Base-by-base conservation (phyloP, 2,113 vertebrate genomes). In the Thamnaconus septentrionalis region DNA sequence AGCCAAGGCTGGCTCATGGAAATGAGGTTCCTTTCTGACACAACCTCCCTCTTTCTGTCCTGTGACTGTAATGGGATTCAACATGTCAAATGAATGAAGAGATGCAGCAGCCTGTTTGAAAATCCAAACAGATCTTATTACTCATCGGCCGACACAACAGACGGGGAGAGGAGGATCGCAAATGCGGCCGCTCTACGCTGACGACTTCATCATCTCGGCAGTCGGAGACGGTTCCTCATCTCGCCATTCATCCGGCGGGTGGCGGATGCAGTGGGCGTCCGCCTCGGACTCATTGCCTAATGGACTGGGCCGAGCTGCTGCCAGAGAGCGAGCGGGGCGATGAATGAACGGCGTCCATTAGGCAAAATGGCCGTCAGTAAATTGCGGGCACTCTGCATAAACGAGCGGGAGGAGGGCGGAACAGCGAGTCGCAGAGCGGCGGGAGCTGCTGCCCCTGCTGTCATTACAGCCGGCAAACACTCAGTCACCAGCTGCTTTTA, bases 211-310 rank as follows among this genome's bases (percentile, higher is more conserved):
- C 63, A 68, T 53, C 51, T 53, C 51, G 1, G 8, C 41, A 59
- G 64, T 46, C 59, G 57, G 81, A 61, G 69, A 45, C 64, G 57
- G 18, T 31, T 68, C 85, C 76, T 79, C 79, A 81, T 79, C 78
- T 61, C 55, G 54, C 51, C 45, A 46, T 83, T 79, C 65, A 66
- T 88, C 80, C 76, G 73, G 63, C 52, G 55, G 53, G 64, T 62
- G 40, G 40, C 42, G 54, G 41, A 31, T 31, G 18, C 50, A 39
- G 64, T 53, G 54, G 56, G 1, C 40, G 4, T 54, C 41, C 49
- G 40, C 72, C 42, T 58, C 51, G 52, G 69, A 80, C 75, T 88
- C 59, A 89, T 91, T 87, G 80, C 73, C 76, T 86, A 89, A 91
- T 91, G 87, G 83, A 81, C 70, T 80, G 53, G 5, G 43, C 69